Base-by-base conservation (phyloP, 2,113 vertebrate species). In the Limanda limanda region DNA sequence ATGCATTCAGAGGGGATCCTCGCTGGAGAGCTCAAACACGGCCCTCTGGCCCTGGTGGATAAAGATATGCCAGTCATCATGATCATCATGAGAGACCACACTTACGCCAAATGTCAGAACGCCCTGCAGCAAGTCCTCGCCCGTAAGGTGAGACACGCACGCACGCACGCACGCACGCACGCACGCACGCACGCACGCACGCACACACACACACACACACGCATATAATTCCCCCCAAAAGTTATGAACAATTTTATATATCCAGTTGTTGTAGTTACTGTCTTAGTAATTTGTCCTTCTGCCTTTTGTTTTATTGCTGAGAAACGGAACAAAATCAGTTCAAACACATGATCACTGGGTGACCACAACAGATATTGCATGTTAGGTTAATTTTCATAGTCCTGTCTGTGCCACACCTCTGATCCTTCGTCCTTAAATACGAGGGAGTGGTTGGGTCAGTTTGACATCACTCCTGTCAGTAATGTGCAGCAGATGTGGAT, bases 21-120 rank as follows among this genome's bases (percentile, higher is more conserved):
- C 86, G 97, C 98, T 0, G 98, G 98, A 10, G 98, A 99, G 90
- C 93, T 99, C 91, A 99, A 99, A 75, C 98, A 99, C 0, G 98
- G 98, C 0, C 98, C 98, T 0, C 93, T 99, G 52, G 98, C 98
- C 0, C 94, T 99, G 82, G 96, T 99, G 85, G 98, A 99, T 86
- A 98, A 99, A 61, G 91, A 99, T n/a, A 99, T 99, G 98, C 98
- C 98, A 0, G 98, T 99, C 59, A 99, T 99, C 79, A 99, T 99
- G 98, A 99, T 99, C 93, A 99, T 99, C 93, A 98, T 97, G 97
- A 94, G 97, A 82, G 98, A 99, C 88, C 94, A 96, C 82, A 99
- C 97, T 0, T 99, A 99, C 0, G 76, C 75, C 80, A 99, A 99
- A 91, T 99, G 98, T 93, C 98, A 99, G 93, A 99, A 99, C 0